A percentile compares a stretch with the other conserved stretches of the same genome.
Conservation (phyloP, 2,888 invertebrate genomes). For the Rosalia funebris region DNA sequence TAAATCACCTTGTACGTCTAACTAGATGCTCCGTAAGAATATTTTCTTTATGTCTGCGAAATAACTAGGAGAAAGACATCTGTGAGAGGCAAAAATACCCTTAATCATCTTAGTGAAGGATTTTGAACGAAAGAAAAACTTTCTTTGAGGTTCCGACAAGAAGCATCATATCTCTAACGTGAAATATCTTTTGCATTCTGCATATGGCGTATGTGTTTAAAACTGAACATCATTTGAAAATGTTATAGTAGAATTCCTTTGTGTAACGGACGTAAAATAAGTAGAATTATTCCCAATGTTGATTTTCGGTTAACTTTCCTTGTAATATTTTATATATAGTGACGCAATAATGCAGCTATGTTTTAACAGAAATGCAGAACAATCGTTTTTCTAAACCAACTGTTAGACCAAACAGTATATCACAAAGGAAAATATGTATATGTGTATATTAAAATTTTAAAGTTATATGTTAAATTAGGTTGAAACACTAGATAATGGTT, state of each 20-base stretch:
- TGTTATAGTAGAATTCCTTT: neutral
- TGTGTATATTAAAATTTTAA: no score
- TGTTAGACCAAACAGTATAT: neutral
- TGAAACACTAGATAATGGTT: no score
- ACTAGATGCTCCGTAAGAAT: neutral
- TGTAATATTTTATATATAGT: no score
- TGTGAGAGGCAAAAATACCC: slow-evolving; percentile 8
- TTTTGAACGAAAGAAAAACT: slow-evolving; percentile 6
- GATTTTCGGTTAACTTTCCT: slow-evolving; percentile 29
- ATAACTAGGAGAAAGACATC: slow-evolving; percentile 5
- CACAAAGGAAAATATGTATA: neutral
- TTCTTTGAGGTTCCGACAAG: slow-evolving; percentile 13
- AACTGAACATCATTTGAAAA: slow-evolving; percentile 10
- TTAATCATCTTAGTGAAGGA: slow-evolving; percentile 9
- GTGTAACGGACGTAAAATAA: slow-evolving; percentile 2
- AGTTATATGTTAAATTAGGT: no score
- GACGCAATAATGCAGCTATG: no score
- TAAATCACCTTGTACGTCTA: neutral
- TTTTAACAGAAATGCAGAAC: no score
- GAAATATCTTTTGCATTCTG: slow-evolving; percentile 11
- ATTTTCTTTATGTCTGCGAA: slow-evolving; percentile 8
- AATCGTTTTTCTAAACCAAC: neutral
- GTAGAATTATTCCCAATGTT: neutral
- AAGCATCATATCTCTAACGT: slow-evolving; percentile 7
- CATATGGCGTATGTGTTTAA: slow-evolving; percentile 14